These are phyloP conservation scores for Balaenoptera acutorostrata DNA, from an alignment of 2,113 vertebrate species.

Conservation along the genomic window DNA sequence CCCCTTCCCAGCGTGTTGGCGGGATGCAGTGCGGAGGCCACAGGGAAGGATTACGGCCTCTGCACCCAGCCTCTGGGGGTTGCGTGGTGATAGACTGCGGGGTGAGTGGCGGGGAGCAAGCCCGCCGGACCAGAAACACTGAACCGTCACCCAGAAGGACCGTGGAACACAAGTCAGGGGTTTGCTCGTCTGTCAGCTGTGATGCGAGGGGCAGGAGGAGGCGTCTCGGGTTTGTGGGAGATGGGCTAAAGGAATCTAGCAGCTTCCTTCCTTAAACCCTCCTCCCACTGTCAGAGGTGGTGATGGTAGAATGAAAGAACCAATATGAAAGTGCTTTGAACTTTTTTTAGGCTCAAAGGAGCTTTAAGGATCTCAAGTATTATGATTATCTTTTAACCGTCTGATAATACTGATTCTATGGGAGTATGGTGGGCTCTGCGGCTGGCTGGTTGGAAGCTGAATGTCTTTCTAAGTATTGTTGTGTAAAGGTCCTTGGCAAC, in stretches of 20 bases:
- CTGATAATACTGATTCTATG: slow-evolving; percentile 51
- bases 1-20: background rate
- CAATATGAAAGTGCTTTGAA: slow-evolving; percentile 46
- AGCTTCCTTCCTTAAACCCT: background rate
- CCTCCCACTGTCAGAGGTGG: background rate
- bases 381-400: slow-evolving; percentile 46
- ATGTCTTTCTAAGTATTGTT: background rate
- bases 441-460: background rate
- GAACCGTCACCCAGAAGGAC: background rate
- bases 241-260: background rate
- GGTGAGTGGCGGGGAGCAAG: too few species aligned
- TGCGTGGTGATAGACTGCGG: background rate
- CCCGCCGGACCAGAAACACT: background rate
- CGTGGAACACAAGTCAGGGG: background rate
- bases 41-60: background rate
- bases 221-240: background rate
- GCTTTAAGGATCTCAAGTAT: slow-evolving; percentile 59
- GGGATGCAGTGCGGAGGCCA: background rate
- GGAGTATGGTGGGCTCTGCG: background rate
- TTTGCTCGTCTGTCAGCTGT: background rate
- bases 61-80: accelerated
- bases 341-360: slow-evolving; percentile 53
- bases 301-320: background rate
- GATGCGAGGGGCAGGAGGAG: background rate
- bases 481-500: background rate